Evolutionary conservation across 2,797 vertebrate genomes (phyloP).

Genomic region (Dermochelys coriacea): DNA sequence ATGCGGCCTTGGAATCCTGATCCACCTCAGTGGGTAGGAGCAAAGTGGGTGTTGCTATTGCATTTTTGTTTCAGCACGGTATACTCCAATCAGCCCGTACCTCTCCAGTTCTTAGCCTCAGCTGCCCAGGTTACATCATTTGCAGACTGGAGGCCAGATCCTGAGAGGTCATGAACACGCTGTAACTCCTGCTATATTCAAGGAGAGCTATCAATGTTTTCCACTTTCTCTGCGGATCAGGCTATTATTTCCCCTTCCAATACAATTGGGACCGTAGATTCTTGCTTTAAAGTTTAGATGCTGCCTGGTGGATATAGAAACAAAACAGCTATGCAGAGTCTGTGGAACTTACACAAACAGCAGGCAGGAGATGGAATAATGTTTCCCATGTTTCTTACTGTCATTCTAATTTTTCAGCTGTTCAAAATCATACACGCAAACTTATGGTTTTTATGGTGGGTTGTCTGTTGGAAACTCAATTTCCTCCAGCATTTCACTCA

Average conservation of each 20-base stretch:
- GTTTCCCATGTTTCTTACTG: accelerated
- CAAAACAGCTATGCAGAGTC: background rate
- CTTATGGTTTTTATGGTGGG: accelerated
- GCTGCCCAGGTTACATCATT: accelerated
- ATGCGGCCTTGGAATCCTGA: conserved; percentile 12
- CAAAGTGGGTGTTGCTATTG: background rate
- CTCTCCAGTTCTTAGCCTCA: background rate
- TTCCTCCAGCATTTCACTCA: background rate
- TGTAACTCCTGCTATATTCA: background rate
- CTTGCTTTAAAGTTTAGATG: background rate
- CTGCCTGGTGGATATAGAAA: background rate
- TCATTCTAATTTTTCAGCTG: background rate
- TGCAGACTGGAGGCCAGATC: accelerated
- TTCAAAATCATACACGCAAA: background rate
- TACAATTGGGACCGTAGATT: background rate
- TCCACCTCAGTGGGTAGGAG: conserved; percentile 29
- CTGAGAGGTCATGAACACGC: background rate
- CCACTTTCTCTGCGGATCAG: accelerated
- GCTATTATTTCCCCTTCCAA: background rate
- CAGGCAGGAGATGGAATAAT: background rate
- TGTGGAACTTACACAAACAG: background rate
- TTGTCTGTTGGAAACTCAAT: background rate
- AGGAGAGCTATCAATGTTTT: too few relatives aligned
- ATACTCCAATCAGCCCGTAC: background rate
- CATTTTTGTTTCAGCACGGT: background rate